These are phyloP conservation scores for Pseudorectes ferrugineus DNA, from an alignment of 2,113 vertebrate species.

Conservation along the genomic window DNA sequence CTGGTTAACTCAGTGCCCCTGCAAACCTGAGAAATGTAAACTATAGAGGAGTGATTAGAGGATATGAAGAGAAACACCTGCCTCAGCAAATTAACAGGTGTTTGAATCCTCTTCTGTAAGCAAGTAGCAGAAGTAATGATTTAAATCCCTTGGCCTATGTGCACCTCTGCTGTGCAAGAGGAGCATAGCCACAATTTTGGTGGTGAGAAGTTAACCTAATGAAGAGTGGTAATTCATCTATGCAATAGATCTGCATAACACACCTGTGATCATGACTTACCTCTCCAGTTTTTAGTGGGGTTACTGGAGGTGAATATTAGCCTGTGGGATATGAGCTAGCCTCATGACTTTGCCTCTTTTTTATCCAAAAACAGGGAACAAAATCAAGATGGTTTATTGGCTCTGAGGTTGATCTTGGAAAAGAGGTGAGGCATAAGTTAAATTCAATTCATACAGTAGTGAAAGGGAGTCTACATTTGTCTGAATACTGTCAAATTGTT, in stretches of 20 bases:
- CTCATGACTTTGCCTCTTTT: background rate
- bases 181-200: background rate
- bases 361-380: background rate
- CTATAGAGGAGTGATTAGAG: background rate
- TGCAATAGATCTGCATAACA: background rate
- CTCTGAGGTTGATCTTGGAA: background rate
- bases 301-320: background rate
- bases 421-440: background rate
- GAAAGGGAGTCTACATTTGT: background rate
- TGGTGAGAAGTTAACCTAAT: background rate
- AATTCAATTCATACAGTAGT: background rate
- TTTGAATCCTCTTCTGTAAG: conserved; percentile 35
- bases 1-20: conserved; percentile 27
- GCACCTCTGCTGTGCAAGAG: background rate
- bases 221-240: background rate
- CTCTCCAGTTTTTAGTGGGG: background rate
- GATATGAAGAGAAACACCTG: conserved; percentile 4
- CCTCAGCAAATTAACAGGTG: conserved; percentile 53
- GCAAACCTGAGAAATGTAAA: conserved; percentile 31
- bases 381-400: background rate
- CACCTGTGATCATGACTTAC: background rate
- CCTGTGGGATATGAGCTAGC: background rate
- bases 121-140: conserved; percentile 12
- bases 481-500: background rate
- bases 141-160: background rate